These are phyloP conservation scores for Neolamprologus kungweensis DNA, from an alignment of 2,113 vertebrate genomes.

Conservation along the genomic window DNA sequence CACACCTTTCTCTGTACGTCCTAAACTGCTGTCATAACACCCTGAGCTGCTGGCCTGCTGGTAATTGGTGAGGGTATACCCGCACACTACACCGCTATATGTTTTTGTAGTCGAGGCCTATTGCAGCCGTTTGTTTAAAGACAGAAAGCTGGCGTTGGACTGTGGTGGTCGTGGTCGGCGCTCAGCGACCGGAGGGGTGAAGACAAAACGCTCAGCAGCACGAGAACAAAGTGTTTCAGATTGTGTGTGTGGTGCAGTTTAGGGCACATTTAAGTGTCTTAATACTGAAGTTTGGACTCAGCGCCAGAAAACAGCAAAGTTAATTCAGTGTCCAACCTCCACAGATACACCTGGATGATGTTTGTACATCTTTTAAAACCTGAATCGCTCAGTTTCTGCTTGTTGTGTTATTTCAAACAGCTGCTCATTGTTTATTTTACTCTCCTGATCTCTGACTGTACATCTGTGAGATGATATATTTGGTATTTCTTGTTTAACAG, in stretches of 20 bases:
- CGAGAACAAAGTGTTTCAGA: background rate
- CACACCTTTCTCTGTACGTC: background rate
- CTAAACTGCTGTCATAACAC: constrained; percentile 28
- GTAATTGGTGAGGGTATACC: background rate
- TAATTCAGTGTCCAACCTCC: background rate
- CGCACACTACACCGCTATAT: background rate
- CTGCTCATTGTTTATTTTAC: background rate
- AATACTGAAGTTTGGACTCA: background rate
- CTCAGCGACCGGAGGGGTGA: background rate
- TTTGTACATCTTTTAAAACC: background rate
- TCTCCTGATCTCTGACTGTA: accelerated
- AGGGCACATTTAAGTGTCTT: background rate
- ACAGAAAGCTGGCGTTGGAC: background rate
- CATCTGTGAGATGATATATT: background rate
- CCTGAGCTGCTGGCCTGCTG: background rate
- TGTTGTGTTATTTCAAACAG: accelerated
- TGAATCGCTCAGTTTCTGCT: accelerated
- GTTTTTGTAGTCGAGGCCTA: constrained; percentile 29
- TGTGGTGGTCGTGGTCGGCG: background rate
- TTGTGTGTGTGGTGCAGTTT: background rate
- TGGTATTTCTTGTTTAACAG: accelerated
- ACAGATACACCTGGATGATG: background rate
- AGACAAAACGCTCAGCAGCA: background rate
- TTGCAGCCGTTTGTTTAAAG: constrained; percentile 36
- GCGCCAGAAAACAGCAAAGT: background rate